Percentiles rank a stretch among this genome's conserved stretches.
These are phyloP conservation scores for Anthrax anthrax DNA, from an alignment of 2,888 invertebrate genomes.

Conservation along the genomic window DNA sequence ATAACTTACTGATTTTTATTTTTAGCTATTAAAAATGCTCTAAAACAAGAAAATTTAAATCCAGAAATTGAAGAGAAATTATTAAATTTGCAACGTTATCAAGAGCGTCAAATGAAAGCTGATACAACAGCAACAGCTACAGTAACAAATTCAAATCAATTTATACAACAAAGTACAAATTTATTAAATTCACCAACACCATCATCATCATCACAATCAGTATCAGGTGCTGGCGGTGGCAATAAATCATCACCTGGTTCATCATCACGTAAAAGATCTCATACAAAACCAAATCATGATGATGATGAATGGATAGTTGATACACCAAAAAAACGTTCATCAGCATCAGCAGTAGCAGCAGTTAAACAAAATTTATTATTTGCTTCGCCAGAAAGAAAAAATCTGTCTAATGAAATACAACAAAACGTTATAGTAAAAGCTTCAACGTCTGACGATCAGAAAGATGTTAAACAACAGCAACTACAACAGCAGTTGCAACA, in stretches of 20 bases:
- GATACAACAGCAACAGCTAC: background rate
- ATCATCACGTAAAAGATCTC: conserved; percentile 6
- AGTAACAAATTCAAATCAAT: background rate
- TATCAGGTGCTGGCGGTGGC: background rate
- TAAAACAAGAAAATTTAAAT: conserved; percentile 79
- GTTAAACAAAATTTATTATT: conserved; percentile 7
- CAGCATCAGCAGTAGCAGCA: conserved; percentile 19
- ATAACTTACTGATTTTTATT: conserved; percentile 14
- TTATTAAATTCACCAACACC: conserved; percentile 4
- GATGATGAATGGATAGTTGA: conserved; percentile 35
- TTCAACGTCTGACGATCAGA: background rate
- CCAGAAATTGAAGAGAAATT: conserved; percentile 88
- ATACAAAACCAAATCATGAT: conserved; percentile 9
- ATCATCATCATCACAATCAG: conserved; percentile 7
- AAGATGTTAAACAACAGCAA: background rate
- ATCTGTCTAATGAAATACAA: background rate
- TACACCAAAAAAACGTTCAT: conserved; percentile 21
- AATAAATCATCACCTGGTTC: background rate
- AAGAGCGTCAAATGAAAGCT: conserved; percentile 58
- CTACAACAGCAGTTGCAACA: background rate
- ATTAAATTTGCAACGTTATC: conserved; percentile 71
- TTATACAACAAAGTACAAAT: background rate
- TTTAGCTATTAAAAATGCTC: conserved; percentile 79
- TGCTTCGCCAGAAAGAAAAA: conserved; percentile 2
- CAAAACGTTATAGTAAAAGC: background rate